phyloP scores from a whole-genome alignment of 2,797 vertebrate genomes.

The Phrynocephalus guinanensis region DNA sequence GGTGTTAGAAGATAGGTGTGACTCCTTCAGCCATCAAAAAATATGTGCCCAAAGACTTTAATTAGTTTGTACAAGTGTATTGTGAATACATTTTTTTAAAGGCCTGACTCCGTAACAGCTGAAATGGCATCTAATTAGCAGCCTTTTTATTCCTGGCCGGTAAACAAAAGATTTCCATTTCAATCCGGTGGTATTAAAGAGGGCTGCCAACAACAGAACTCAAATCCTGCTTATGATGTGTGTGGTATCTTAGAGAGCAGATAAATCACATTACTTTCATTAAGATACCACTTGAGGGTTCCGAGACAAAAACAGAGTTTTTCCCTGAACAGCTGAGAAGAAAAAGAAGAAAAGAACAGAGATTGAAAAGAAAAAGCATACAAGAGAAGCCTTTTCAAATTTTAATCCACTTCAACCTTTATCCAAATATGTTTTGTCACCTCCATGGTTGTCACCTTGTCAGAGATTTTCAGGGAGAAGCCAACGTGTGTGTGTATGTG shows the following conservation, averaged over 20 bases:
- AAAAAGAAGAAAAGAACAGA: not conserved
- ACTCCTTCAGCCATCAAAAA: not conserved
- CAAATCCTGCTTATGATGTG: conserved; percentile 18
- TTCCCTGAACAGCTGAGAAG: not conserved
- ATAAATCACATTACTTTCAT: conserved; percentile 4
- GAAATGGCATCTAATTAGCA: conserved; percentile 42
- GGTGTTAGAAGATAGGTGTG: not conserved
- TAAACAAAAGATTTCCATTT: conserved; percentile 26
- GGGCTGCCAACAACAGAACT: not conserved
- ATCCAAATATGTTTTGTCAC: conserved; percentile 1
- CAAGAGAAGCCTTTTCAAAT: not conserved
- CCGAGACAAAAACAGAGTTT: not conserved
- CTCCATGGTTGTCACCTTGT: not conserved
- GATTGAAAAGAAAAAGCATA: no score
- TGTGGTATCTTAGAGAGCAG: conserved; percentile 13
- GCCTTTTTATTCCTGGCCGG: not conserved
- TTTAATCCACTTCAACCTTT: conserved; percentile 14
- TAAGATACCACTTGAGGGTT: not conserved
- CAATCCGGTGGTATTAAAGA: not conserved
- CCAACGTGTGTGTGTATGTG: no score
- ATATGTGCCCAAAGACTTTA: not conserved
- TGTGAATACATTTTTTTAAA: not conserved
- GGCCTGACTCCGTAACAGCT: not conserved
- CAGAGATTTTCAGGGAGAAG: not conserved
- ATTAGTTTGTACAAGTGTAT: conserved; percentile 4